Percentiles rank a stretch among this genome's conserved stretches.
Conservation (phyloP, 2,888 invertebrate genomes). For the Octonoba sinensis region DNA sequence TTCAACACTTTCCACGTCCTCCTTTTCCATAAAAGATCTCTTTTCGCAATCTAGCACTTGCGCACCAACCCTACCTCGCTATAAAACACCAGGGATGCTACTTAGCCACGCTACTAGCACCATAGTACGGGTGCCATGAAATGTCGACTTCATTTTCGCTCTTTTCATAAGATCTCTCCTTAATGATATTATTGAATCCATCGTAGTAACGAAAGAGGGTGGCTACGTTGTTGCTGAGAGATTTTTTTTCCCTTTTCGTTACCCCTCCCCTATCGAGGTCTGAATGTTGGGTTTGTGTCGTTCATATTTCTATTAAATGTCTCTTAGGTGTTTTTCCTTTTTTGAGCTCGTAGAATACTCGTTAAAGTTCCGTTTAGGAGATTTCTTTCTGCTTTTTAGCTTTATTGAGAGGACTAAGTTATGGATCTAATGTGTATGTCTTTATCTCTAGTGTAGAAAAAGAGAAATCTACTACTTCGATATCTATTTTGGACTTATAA, state of each 20-base stretch:
- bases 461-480: too few relatives aligned
- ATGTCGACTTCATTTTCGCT: slow-evolving; percentile 51
- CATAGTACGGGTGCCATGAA: slow-evolving; percentile 13
- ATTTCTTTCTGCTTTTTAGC: background rate
- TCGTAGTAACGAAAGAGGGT: slow-evolving; percentile 35
- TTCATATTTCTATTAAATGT: slow-evolving; percentile 55
- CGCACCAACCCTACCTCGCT: slow-evolving; percentile 19
- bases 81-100: slow-evolving; percentile 57
- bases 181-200: slow-evolving; percentile 59
- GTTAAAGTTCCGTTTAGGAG: slow-evolving; percentile 53
- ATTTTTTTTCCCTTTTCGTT: slow-evolving; percentile 5
- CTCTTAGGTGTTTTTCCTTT: slow-evolving; percentile 23
- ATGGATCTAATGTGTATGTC: background rate
- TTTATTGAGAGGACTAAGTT: slow-evolving; percentile 4
- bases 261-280: slow-evolving; percentile 3
- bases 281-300: slow-evolving; percentile 44
- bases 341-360: slow-evolving; percentile 35
- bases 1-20: slow-evolving; percentile 1
- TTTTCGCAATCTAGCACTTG: slow-evolving; percentile 36
- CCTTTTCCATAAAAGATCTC: slow-evolving; percentile 47
- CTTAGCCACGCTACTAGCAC: slow-evolving; percentile 24
- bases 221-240: slow-evolving; percentile 7
- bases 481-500: too few relatives aligned
- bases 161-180: slow-evolving; percentile 25
- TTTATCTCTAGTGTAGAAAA: too few relatives aligned